Evolutionary conservation across 2,797 vertebrate species (phyloP), one percentile per base, ranked within the genome.

Genomic region (Morus bassanus): DNA sequence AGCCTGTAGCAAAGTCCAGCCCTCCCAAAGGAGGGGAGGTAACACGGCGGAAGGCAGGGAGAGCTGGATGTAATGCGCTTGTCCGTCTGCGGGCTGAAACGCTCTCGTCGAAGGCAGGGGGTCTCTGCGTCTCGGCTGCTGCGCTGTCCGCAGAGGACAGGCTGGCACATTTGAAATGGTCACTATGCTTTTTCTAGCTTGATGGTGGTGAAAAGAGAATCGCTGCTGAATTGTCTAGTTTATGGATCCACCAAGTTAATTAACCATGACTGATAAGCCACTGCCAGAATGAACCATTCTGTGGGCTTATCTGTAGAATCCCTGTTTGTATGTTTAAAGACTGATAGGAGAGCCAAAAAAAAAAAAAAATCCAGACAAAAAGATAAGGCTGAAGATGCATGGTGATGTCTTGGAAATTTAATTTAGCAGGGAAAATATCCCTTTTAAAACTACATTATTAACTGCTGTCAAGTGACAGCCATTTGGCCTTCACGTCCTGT

Each of bases 341-440:
- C 51, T 37, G 51, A 63, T 56, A 91, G 81, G 60, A 91, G 28
- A 73, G 51, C 8, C 2, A 80, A 80, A 73, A 74, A 59, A 57
- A 68, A 39, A 84, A 69, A 35, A 84, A 46, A 73, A 50, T 57
- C 37, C 45, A 93, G 83, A 91, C 37, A n/a, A 84, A 95, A 95
- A 67, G 61, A 90, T 93, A 93, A 77, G 80, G 48, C 30, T 91
- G 67, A 91, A 91, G 88, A 94, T 82, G 39, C 60, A 90, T 87
- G 67, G 74, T 89, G 70, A 50, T 95, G 74, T 91, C 81, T 68
- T 72, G 51, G 83, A 90, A 95, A 95, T 87, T 76, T 79, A 82
- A 96, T 95, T 95, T 92, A 89, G 56, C 9, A 9, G 68, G 78
- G n/a, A 86, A 95, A 94, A 85, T 81, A 75, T 57, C 59, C 59